Conservation (phyloP, 1,140 invertebrate genomes). For the Cephus cinctus region DNA sequence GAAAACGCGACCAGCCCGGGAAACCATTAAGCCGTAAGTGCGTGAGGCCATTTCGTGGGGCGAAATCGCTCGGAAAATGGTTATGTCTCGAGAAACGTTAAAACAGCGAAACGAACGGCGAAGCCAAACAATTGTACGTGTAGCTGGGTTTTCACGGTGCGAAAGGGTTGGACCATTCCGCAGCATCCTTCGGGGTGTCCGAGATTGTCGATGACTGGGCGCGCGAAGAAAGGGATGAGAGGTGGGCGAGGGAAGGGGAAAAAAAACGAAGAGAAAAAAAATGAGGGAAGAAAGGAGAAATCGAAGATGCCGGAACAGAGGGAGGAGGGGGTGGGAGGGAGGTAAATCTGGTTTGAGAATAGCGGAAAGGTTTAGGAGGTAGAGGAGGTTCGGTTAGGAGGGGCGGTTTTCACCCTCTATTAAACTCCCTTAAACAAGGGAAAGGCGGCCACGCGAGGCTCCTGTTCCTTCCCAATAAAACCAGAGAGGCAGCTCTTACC, state of each 20-base stretch:
- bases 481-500: too few relatives aligned
- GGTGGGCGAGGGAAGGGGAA: slow-evolving; percentile 13
- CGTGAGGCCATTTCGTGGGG: too few relatives aligned
- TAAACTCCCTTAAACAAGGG: slow-evolving; percentile 54
- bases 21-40: too few relatives aligned
- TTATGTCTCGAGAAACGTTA: too few relatives aligned
- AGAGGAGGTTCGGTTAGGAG: slow-evolving; percentile 30
- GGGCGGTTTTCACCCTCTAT: slow-evolving; percentile 57
- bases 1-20: too few relatives aligned
- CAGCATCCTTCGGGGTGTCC: slow-evolving; percentile 6
- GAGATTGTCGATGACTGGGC: slow-evolving; percentile 25
- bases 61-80: neutral
- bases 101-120: too few relatives aligned
- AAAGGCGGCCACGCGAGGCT: slow-evolving; percentile 47
- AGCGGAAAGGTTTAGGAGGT: slow-evolving; percentile 5
- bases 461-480: slow-evolving; percentile 38
- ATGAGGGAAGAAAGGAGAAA: slow-evolving; percentile 22
- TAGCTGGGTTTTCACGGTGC: slow-evolving; percentile 9
- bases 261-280: slow-evolving; percentile 15
- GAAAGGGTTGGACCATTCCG: slow-evolving; percentile 13
- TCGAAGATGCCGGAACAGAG: slow-evolving; percentile 22
- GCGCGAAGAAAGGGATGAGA: slow-evolving; percentile 10
- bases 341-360: neutral
- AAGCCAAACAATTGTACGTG: neutral
- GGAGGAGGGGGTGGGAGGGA: slow-evolving; percentile 4